phyloP scores from a whole-genome alignment of 2,888 invertebrate species.

The Archips xylosteana region DNA sequence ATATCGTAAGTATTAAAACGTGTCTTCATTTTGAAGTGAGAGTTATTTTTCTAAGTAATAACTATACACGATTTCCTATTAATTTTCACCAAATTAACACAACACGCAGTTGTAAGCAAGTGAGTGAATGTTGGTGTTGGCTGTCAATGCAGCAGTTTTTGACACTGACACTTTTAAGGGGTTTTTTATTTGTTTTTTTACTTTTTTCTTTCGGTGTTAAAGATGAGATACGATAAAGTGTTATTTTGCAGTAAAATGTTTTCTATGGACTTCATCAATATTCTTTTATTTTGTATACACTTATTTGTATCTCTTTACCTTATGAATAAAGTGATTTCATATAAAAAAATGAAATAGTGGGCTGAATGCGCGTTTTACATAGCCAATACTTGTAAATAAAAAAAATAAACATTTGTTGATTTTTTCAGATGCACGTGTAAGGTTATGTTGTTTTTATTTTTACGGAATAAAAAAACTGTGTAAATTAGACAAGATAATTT shows the following conservation, averaged over 20 bases:
- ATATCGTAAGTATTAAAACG: slow-evolving; percentile 97
- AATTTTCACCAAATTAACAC: slow-evolving; percentile 26
- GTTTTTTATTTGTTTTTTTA: slow-evolving; percentile 1
- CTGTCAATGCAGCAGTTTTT: not conserved
- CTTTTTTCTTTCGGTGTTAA: not conserved
- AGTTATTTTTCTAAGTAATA: slow-evolving; percentile 2
- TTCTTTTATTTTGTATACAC: not conserved
- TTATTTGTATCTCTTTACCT: not conserved
- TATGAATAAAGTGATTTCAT: no score
- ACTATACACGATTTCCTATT: not conserved
- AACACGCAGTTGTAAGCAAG: not conserved
- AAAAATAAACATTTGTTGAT: not conserved
- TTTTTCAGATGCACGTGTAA: slow-evolving; percentile 33
- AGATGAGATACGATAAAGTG: no score
- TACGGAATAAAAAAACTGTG: not conserved
- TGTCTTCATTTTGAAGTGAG: slow-evolving; percentile 90
- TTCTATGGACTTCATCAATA: no score
- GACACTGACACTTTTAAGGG: slow-evolving; percentile 19
- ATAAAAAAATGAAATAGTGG: not conserved
- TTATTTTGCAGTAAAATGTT: no score
- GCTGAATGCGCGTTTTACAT: not conserved
- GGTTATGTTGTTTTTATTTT: slow-evolving; percentile 26
- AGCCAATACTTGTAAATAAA: not conserved
- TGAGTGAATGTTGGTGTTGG: no score
- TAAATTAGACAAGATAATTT: not conserved